Percentiles rank a stretch among this genome's conserved stretches.
phyloP scores from a whole-genome alignment of 2,888 invertebrate genomes.

The Agriopis leucophaearia region DNA sequence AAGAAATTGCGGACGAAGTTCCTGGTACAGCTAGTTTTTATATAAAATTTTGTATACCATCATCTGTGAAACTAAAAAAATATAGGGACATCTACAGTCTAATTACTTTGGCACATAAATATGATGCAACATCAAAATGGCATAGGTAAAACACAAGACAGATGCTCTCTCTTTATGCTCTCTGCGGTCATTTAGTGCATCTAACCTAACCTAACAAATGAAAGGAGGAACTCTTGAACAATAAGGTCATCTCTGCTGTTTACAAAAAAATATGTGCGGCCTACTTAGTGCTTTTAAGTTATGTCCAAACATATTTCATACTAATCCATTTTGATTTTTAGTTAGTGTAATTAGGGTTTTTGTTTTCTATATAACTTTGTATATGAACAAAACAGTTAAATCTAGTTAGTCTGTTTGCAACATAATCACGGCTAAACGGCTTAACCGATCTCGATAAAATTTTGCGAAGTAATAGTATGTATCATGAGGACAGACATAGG shows the following conservation, averaged over 20 bases:
- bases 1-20: too few relatives aligned
- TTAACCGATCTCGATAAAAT: too few relatives aligned
- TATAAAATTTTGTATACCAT: too few relatives aligned
- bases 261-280: slow-evolving; percentile 13
- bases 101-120: background rate
- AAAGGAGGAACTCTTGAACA: slow-evolving; percentile 40
- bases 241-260: slow-evolving; percentile 29
- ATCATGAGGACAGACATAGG: too few relatives aligned
- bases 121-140: slow-evolving; percentile 6
- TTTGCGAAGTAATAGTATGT: too few relatives aligned
- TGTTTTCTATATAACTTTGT: too few relatives aligned
- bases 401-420: too few relatives aligned
- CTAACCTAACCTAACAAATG: slow-evolving; percentile 34
- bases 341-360: too few relatives aligned
- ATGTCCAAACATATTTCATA: background rate
- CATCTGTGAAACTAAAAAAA: background rate
- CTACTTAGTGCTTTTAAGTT: slow-evolving; percentile 1
- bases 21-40: too few relatives aligned
- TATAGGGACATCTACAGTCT: background rate
- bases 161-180: slow-evolving; percentile 15
- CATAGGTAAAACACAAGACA: slow-evolving; percentile 9
- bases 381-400: too few relatives aligned
- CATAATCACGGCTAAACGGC: too few relatives aligned
- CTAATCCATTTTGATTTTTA: too few relatives aligned
- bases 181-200: slow-evolving; percentile 20